These are phyloP conservation scores for Epizoanthus stellaris DNA, from an alignment of 92 coral and sea anemone species.

Conservation along the genomic window DNA sequence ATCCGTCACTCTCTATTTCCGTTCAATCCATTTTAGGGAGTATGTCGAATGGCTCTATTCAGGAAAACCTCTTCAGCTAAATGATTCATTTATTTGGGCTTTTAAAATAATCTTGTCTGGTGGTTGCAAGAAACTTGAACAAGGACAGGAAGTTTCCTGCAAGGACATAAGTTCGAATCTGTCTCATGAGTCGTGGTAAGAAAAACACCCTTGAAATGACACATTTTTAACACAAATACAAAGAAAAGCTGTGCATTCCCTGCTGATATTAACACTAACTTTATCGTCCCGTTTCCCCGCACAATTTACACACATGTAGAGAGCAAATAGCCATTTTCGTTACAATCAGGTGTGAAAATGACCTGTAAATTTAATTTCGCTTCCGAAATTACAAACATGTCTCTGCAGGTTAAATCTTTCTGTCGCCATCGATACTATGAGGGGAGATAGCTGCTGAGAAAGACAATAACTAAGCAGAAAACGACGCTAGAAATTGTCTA, in stretches of 20 bases:
- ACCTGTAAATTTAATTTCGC: constrained; percentile 26
- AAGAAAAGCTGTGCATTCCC: background rate
- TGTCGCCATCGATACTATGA: constrained; percentile 27
- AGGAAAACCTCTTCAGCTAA: background rate
- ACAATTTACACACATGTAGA: background rate
- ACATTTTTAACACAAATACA: background rate
- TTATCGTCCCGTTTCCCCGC: background rate
- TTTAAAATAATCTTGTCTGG: background rate
- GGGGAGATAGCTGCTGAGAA: constrained; percentile 26
- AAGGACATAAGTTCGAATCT: background rate
- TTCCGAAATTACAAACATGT: constrained; percentile 31
- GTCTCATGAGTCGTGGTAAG: background rate
- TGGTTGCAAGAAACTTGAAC: background rate
- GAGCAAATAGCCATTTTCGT: constrained; percentile 13
- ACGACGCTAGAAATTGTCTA: constrained; percentile 15
- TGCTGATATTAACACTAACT: background rate
- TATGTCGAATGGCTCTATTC: too few relatives aligned
- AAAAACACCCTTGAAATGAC: background rate
- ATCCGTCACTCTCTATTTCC: background rate
- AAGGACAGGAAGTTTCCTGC: background rate
- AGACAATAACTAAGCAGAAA: constrained; percentile 21
- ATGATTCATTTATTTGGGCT: background rate
- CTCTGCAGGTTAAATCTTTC: constrained; percentile 25
- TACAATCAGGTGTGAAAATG: constrained; percentile 25
- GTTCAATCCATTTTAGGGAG: background rate